These are phyloP conservation scores for Misgurnus mizolepis DNA, from an alignment of 2,113 vertebrate genomes.

Conservation along the genomic window DNA sequence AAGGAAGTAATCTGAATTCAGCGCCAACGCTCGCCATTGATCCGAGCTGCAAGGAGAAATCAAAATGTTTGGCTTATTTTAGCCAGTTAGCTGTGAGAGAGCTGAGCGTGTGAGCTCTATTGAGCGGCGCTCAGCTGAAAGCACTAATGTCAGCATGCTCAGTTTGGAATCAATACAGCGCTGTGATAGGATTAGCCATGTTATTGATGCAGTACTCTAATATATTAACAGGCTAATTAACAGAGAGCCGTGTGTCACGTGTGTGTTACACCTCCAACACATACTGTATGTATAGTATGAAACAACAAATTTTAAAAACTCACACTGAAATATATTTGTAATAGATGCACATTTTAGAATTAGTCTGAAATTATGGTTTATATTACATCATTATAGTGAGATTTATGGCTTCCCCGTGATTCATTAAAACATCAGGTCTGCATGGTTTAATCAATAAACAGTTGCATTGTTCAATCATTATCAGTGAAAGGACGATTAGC, in stretches of 20 bases:
- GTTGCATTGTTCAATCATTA: slow-evolving; percentile 6
- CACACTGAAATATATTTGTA: neutral
- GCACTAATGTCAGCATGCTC: slow-evolving; percentile 85
- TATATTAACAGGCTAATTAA: slow-evolving; percentile 99
- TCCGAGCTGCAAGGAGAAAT: slow-evolving; percentile 82
- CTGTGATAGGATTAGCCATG: slow-evolving; percentile 94
- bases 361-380: neutral
- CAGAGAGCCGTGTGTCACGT: slow-evolving; percentile 62
- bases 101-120: slow-evolving; percentile 87
- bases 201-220: slow-evolving; percentile 94
- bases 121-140: slow-evolving; percentile 82
- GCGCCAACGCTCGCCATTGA: slow-evolving; percentile 85
- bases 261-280: slow-evolving; percentile 6
- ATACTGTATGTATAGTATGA: neutral
- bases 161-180: slow-evolving; percentile 88
- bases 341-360: neutral
- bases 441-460: slow-evolving; percentile 18
- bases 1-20: slow-evolving; percentile 91
- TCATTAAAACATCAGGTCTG: slow-evolving; percentile 16
- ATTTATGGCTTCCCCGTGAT: neutral
- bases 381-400: too few relatives aligned
- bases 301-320: neutral
- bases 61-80: slow-evolving; percentile 97
- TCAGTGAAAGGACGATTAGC: neutral
- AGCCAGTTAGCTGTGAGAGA: slow-evolving; percentile 94